Base-by-base conservation (phyloP, 2,797 vertebrate species). In the Anas bernieri region DNA sequence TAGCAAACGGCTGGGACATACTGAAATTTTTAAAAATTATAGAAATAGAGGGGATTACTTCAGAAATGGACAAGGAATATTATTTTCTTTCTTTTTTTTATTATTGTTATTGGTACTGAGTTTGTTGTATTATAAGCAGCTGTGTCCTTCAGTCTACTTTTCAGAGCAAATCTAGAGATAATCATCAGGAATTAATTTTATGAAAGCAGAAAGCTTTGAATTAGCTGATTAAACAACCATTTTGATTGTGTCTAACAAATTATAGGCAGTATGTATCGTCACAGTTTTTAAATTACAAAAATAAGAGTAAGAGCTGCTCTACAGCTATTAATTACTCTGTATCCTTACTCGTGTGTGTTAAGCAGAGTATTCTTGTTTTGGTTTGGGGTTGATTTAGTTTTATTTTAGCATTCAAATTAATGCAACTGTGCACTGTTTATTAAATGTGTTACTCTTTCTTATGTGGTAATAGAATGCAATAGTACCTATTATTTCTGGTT, bases 281-380 rank as follows among this genome's bases (percentile, higher is more conserved):
- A 35, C 58, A 75, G 83, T 84, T 91, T 89, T 50, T 39, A 93
- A 95, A 91, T n/a, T 63, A 37, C 11, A 70, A 85, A 83, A 93
- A 11, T 22, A 78, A 15, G 10, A 73, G 43, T 12, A 23, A 82
- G 46, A 67, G 12, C 31, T 89, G 22, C 43, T 50, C 10, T 86
- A 33, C 16, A 92, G 33, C 56, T 88, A 37, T 78, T 31, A 90
- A 83, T 68, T 59, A 67, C 9, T 83, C 23, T 86, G 17, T 20
- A 48, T 81, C 12, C 31, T 37, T 46, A 79, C 45, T 43, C 17
- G 1, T 66, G 35, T 55, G 92, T 93, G 22, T 67, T 92, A 52
- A 89, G 30, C 2, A 62, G 20, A n/a, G 12, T 26, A 90, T 48
- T 87, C 12, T 54, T 52, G 8, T 8, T 6, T 90, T 78, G 73